Evolutionary conservation across 2,888 invertebrate species (phyloP), one percentile per base, ranked within the genome.

Genomic region (Drosophila pegasa): DNA sequence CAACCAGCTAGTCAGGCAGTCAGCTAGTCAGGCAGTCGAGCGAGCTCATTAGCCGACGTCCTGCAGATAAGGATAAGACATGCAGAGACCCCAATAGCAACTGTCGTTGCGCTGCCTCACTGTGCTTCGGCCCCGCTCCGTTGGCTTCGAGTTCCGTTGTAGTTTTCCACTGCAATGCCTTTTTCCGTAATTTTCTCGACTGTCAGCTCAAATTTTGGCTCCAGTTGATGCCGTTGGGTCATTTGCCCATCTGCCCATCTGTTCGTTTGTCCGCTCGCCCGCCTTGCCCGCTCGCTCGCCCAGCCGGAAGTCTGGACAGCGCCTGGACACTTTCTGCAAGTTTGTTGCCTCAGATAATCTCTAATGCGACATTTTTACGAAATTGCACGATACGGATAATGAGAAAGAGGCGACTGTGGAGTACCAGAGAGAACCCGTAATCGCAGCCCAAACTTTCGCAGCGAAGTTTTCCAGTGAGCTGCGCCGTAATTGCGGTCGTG

Each of bases 331-430:
- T 3, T 55, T 69, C 73, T 78, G 75, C 87, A 88, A 87, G 86
- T 87, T 80, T 87, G 87, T 88, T 86, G 81, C 70, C 89, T 80
- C 75, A 90, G 90, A 90, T 90, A 90, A 90, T 90, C 90, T 90
- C 89, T 89, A 84, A 88, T 85, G 87, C 81, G 89, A 89, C 81
- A 90, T 87, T 91, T 90, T 85, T 82, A 90, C 84, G 89, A 90
- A 90, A 90, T 88, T 89, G 88, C 88, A 84, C 83, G 80, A 78
- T 78, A 73, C 76, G 89, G 81, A 89, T 88, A 87, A 88, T 87
- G 87, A 87, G 87, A 87, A 89, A 88, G 81, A 77, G 74, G 64
- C 67, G 77, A 50, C 52, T 41, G 43, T 43, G 66, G 54, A 65
- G 66, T 27, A 33, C 37, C 18, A n/a, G 4, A 37, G 20, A 31